Base-by-base conservation (phyloP, 2,888 invertebrate species). In the Netelia virgata region DNA sequence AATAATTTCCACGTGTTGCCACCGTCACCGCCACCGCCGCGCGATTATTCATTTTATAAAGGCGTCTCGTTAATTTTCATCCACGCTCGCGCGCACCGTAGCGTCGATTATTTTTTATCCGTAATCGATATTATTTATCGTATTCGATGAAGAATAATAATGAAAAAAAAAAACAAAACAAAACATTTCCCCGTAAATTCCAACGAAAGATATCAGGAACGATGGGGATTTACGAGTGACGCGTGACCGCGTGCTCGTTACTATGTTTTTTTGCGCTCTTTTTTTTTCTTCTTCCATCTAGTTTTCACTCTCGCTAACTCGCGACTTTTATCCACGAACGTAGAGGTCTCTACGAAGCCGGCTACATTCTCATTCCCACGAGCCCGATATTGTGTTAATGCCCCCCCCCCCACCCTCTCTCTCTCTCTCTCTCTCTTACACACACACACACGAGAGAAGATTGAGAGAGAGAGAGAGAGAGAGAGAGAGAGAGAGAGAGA, bases 311-410 rank as follows among this genome's bases (percentile, higher is more conserved):
- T 47, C 63, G 50, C 36, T 59, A 74, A 80, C 66, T 68, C 69
- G 43, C 69, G 68, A 68, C 70, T 70, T 53, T 63, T 16, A 41
- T 63, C 53, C 61, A n/a, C 53, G 53, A 43, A 36, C 61, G 28
- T 10, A 50, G 50, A 53, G 18, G 36, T 57, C 55, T 28, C 28
- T 28, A 28, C 28, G 18, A 57, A 16, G 47, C 47, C 1, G n/a
- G 77, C 28, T 78, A 77, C 77, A 84, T 82, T 84, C 82, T 84
- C 84, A 82, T 82, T 84, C 84, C 78, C 84, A 84, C 84, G 84
- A 74, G 55, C 18, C 10, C 10, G n/a, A 8, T 8, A 9, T 57
- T 57, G 16, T 57, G 55, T 55, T 55, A 23, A 28, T 5, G 0
- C 28, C 28, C 28, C 28, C 28, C 23, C 23, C 23, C 23, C n/a